Conservation (phyloP, 1,140 invertebrate genomes). For the Zaprionus inermis region DNA sequence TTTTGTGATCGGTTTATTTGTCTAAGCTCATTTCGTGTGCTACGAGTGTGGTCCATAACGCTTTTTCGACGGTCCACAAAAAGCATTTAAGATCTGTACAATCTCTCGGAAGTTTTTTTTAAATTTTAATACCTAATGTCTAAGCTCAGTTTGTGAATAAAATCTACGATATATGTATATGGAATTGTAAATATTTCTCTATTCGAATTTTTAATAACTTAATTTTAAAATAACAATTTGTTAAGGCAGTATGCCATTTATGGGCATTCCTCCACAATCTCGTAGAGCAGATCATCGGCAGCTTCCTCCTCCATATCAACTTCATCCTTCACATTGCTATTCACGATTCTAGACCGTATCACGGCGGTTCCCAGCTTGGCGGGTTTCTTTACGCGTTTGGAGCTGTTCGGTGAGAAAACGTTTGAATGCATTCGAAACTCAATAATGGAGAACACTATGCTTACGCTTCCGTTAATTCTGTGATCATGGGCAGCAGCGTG, state of each 20-base stretch:
- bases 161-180: constrained; percentile 24
- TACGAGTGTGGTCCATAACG: too few species aligned
- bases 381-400: constrained; percentile 62
- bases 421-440: not conserved
- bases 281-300: constrained; percentile 41
- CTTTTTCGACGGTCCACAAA: constrained; percentile 19
- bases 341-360: not conserved
- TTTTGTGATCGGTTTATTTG: constrained; percentile 52
- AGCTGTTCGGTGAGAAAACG: constrained; percentile 15
- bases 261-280: constrained; percentile 57
- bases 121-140: constrained; percentile 32
- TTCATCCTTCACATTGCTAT: constrained; percentile 12
- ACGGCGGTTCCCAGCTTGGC: constrained; percentile 44
- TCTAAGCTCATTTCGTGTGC: constrained; percentile 37
- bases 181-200: constrained; percentile 8
- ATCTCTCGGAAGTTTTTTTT: constrained; percentile 33
- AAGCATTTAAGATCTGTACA: constrained; percentile 64
- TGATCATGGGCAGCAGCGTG: constrained; percentile 70
- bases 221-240: constrained; percentile 31
- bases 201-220: constrained; percentile 7
- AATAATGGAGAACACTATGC: not conserved
- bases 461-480: constrained; percentile 73
- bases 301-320: constrained; percentile 27
- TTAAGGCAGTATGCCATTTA: constrained; percentile 10
- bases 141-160: constrained; percentile 64